Evolutionary conservation across 2,113 vertebrate species (phyloP).

Genomic region (Pycnonotus jocosus): DNA sequence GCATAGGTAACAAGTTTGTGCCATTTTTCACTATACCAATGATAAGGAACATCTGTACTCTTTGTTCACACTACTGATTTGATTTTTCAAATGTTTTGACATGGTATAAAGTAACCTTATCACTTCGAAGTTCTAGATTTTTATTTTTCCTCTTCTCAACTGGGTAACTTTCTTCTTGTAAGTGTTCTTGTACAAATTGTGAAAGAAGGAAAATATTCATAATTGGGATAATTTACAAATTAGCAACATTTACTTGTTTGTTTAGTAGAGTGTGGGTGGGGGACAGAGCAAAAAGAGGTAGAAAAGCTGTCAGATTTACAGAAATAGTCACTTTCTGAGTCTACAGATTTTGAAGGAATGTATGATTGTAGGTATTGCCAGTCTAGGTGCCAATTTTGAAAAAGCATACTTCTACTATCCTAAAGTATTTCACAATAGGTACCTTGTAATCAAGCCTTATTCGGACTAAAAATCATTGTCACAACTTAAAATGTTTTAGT

Average conservation of each 20-base stretch:
- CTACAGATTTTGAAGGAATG: neutral
- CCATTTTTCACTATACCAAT: neutral
- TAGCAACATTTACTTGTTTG: neutral
- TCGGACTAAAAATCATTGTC: neutral
- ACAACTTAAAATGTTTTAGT: neutral
- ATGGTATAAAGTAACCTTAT: neutral
- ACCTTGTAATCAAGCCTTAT: neutral
- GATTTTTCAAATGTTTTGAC: neutral
- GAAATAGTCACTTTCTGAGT: neutral
- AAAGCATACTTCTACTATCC: neutral
- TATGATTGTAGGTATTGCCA: neutral
- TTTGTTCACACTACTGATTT: neutral
- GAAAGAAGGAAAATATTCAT: neutral
- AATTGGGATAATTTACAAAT: neutral
- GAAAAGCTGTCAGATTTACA: neutral
- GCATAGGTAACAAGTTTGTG: neutral
- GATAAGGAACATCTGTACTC: neutral
- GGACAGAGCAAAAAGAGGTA: neutral
- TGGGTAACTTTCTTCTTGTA: neutral
- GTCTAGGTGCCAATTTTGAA: neutral
- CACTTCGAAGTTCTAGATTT: neutral
- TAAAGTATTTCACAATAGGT: neutral
- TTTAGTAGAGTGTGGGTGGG: rapidly evolving
- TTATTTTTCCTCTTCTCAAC: neutral
- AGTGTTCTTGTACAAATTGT: neutral